A percentile compares a stretch with the other conserved stretches of the same genome.
Conservation (phyloP, 30 jellyfish, hydroid and myxozoan genomes). For the Cassiopea xamachana region DNA sequence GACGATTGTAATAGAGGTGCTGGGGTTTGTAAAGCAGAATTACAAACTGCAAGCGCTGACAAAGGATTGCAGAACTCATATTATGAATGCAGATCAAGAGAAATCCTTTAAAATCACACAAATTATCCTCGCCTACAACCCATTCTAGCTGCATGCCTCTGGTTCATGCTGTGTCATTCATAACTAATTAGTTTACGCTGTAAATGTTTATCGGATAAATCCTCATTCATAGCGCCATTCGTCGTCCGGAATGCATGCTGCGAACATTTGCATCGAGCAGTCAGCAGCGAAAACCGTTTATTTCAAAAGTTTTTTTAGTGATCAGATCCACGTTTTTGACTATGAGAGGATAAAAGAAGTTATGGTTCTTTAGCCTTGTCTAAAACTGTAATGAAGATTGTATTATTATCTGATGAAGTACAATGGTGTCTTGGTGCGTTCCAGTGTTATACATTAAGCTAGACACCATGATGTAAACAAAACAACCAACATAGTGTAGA, state of each 20-base stretch:
- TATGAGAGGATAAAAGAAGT: not conserved
- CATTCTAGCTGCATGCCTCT: not conserved
- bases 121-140: not conserved
- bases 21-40: too few species aligned
- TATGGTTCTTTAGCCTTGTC: not conserved
- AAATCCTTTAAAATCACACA: not conserved
- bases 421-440: not conserved
- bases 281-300: not conserved
- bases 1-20: too few species aligned
- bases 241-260: conserved; percentile 34
- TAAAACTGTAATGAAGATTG: not conserved
- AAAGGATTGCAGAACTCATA: not conserved
- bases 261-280: not conserved
- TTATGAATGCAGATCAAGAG: not conserved
- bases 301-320: not conserved
- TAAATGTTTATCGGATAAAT: conserved; percentile 17
- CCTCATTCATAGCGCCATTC: not conserved
- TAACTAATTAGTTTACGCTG: conserved; percentile 35
- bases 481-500: not conserved
- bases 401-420: not conserved
- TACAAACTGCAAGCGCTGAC: too few species aligned
- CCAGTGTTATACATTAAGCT: not conserved
- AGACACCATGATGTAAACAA: conserved; percentile 11
- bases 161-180: conserved; percentile 23
- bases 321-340: not conserved